phyloP scores from a whole-genome alignment of 2,888 invertebrate species.

The Caenorhabditis sulstoni region DNA sequence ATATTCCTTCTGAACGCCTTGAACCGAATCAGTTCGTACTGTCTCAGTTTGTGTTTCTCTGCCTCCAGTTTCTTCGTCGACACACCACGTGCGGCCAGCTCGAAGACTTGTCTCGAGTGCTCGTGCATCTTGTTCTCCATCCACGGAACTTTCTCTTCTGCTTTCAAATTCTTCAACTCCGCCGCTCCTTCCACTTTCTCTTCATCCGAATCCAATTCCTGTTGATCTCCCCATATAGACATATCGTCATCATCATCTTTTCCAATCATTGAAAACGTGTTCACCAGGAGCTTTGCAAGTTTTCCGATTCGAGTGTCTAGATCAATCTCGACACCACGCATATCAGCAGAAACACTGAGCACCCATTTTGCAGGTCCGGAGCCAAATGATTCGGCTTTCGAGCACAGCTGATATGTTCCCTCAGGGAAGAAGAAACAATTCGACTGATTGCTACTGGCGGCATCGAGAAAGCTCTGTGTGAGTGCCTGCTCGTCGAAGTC shows the following conservation, averaged over 20 bases:
- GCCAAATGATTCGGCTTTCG: constrained; percentile 80
- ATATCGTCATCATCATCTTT: constrained; percentile 66
- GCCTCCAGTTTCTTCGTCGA: constrained; percentile 92
- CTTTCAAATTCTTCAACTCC: constrained; percentile 61
- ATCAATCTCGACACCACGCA: constrained; percentile 86
- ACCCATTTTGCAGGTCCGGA: constrained; percentile 90
- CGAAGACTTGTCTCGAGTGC: constrained; percentile 95
- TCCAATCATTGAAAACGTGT: constrained; percentile 93
- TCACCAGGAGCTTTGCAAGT: constrained; percentile 92
- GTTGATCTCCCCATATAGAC: constrained; percentile 59
- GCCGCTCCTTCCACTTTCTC: constrained; percentile 64
- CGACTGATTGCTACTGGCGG: constrained; percentile 79
- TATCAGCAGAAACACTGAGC: constrained; percentile 97
- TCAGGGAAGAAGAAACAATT: constrained; percentile 94
- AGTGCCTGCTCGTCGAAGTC: constrained; percentile 84
- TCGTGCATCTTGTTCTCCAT: constrained; percentile 88
- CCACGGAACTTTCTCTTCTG: constrained; percentile 72
- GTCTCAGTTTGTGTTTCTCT: constrained; percentile 92
- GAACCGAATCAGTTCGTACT: constrained; percentile 93
- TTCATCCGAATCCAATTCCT: constrained; percentile 60
- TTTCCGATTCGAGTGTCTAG: constrained; percentile 84
- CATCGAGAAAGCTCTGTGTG: constrained; percentile 66
- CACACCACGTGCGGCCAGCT: constrained; percentile 89
- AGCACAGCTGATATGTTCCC: constrained; percentile 98
- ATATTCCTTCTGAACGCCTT: constrained; percentile 73